Evolutionary conservation across 2,797 vertebrate species (phyloP), one percentile per base, ranked within the genome.

Genomic region (Peromyscus aztecus): DNA sequence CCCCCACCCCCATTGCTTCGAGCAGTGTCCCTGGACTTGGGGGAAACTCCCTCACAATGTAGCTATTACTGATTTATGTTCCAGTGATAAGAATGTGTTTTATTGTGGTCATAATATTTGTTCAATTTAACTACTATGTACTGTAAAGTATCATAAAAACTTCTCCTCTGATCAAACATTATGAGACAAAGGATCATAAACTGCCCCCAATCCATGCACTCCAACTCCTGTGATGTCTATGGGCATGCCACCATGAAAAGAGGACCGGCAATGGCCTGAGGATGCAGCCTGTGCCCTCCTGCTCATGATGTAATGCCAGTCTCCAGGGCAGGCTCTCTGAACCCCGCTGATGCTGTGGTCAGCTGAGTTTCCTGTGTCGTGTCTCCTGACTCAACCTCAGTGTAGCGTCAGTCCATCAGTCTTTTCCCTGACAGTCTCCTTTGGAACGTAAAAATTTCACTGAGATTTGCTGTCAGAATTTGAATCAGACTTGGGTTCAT

Each of bases 51-150:
- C 83, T 98, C 93, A 84, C 57, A 95, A 83, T 92, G 67, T 88
- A 98, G 97, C 95, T 96, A 97, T 98, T 96, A 97, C 98, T 98
- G 97, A 97, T 98, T 98, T 98, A 94, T 96, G 94, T 98, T 97
- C 96, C 95, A 97, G 95, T 97, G 97, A 98, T 98, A 98, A 98
- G 95, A 92, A 97, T 98, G 94, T 97, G 93, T 98, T 98, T 98
- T 98, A 98, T 97, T 98, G 97, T 97, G 97, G 81, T 95, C 93
- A 96, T 98, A 97, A 96, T 98, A 98, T 98, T 98, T 98, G 89
- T 97, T 98, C 96, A 97, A 57, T 87, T 97, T 97, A 97, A 97
- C 97, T 98, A 97, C 94, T 85, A 89, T 97, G 96, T 98, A 96
- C 91, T 89, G 86, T 96, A 97, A 98, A 97, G 93, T 97, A 93